A percentile compares a stretch with the other conserved stretches of the same genome.
Evolutionary conservation across 2,113 vertebrate species (phyloP).

Genomic region (Cinclus cinclus): DNA sequence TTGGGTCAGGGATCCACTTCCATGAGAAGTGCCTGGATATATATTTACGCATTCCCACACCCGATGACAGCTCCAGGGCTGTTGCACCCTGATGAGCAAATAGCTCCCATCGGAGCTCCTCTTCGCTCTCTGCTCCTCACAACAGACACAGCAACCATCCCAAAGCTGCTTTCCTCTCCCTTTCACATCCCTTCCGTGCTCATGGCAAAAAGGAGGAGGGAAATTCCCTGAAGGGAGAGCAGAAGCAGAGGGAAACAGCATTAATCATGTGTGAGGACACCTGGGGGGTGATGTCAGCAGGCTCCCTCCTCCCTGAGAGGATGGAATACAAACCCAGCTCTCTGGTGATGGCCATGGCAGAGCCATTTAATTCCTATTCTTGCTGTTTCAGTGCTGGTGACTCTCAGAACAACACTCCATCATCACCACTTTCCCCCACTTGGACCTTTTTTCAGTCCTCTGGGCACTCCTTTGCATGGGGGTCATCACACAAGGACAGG

Average conservation of each 20-base stretch:
- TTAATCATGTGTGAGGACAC: neutral
- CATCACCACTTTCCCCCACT: neutral
- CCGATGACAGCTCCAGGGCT: conserved; percentile 4
- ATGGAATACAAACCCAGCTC: neutral
- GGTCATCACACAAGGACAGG: neutral
- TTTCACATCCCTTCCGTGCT: neutral
- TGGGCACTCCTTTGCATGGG: neutral
- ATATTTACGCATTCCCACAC: neutral
- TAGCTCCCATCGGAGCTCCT: neutral
- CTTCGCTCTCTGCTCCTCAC: rapidly evolving
- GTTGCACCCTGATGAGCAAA: neutral
- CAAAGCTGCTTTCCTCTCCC: neutral
- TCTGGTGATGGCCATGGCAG: rapidly evolving
- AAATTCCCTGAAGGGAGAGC: neutral
- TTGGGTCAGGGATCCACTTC: neutral
- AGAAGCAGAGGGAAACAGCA: neutral
- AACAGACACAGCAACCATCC: neutral
- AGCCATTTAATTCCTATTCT: neutral
- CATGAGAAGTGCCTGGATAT: neutral
- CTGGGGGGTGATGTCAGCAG: neutral
- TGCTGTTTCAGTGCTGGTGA: neutral
- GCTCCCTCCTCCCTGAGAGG: neutral
- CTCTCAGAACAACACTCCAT: neutral
- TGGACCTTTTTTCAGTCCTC: rapidly evolving
- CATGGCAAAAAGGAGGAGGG: neutral